Percentiles rank a stretch among this genome's conserved stretches.
phyloP scores from a whole-genome alignment of 1,140 invertebrate genomes.

The Aphelenchoides fujianensis region DNA sequence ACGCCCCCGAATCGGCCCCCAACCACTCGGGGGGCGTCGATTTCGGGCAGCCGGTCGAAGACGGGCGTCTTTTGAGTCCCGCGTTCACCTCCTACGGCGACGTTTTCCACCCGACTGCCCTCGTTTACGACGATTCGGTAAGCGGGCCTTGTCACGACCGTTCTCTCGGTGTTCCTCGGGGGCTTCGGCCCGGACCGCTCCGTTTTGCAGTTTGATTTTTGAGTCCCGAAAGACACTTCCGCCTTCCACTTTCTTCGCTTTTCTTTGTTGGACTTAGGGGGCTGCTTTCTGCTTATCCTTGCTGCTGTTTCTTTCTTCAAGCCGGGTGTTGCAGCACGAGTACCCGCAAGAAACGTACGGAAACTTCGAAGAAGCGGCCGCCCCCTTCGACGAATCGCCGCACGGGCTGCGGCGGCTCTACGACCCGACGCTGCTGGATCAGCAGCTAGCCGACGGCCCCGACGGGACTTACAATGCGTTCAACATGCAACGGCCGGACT shows the following conservation, averaged over 20 bases:
- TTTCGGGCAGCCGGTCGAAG: neutral
- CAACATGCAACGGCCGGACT: neutral
- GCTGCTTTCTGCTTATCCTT: too few species aligned
- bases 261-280: too few species aligned
- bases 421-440: constrained; percentile 2
- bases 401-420: neutral
- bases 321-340: neutral
- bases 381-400: neutral
- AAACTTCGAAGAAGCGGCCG: neutral
- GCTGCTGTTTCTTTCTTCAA: too few species aligned
- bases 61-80: constrained; percentile 6
- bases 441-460: neutral
- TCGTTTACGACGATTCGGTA: constrained; percentile 3
- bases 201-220: too few species aligned
- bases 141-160: too few species aligned
- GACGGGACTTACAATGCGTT: neutral
- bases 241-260: too few species aligned
- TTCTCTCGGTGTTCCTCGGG: too few species aligned
- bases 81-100: neutral
- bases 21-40: neutral
- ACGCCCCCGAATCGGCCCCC: neutral
- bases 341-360: neutral
- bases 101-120: neutral
- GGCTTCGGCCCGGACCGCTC: too few species aligned
- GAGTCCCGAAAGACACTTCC: too few species aligned